A percentile compares a stretch with the other conserved stretches of the same genome.
Conservation (phyloP, 2,888 invertebrate species). For the Ochropleura leucogaster region DNA sequence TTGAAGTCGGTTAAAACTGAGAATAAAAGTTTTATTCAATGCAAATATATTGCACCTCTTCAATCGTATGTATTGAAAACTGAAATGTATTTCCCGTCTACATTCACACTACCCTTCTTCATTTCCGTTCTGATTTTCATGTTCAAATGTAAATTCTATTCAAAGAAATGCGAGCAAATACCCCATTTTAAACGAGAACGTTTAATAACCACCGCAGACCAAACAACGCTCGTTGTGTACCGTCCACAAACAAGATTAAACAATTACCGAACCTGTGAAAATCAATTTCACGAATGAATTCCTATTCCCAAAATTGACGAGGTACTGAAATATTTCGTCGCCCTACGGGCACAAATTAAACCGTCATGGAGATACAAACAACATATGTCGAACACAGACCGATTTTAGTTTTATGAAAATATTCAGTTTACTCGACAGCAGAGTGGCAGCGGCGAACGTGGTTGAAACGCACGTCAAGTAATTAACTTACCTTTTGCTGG, state of each 20-base stretch:
- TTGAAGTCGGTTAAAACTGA: no score
- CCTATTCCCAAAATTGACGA: background rate
- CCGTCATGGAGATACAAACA: background rate
- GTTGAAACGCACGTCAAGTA: background rate
- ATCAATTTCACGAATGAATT: background rate
- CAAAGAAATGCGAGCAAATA: no score
- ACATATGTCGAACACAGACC: background rate
- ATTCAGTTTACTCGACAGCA: background rate
- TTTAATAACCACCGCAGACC: background rate
- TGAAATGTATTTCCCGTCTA: background rate
- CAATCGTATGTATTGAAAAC: background rate
- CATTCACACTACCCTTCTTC: background rate
- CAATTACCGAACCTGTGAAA: background rate
- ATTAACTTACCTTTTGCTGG: constrained; percentile 20
- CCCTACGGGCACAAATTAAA: background rate
- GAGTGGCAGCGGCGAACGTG: background rate
- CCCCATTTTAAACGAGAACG: background rate
- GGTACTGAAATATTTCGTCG: background rate
- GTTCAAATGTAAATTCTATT: no score
- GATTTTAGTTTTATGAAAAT: background rate
- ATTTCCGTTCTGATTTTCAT: background rate
- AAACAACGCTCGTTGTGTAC: background rate
- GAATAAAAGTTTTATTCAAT: no score
- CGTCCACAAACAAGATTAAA: background rate
- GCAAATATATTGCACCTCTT: background rate